phyloP scores from a whole-genome alignment of 2,888 invertebrate genomes.

The Melolontha melolontha region DNA sequence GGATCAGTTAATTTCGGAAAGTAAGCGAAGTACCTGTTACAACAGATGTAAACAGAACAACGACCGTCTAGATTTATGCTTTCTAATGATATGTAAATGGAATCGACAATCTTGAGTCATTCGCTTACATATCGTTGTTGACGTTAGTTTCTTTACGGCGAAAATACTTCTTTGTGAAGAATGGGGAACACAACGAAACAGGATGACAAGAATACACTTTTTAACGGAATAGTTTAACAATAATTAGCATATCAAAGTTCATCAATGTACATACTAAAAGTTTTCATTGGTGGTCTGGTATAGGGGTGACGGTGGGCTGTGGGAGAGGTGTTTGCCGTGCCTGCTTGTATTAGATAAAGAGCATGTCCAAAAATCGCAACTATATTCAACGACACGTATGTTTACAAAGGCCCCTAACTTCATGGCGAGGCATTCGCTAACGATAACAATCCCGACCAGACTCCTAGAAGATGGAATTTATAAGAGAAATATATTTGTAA shows the following conservation, averaged over 20 bases:
- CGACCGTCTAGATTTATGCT: slow-evolving; percentile 30
- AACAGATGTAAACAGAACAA: slow-evolving; percentile 8
- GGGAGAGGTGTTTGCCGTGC: slow-evolving; percentile 47
- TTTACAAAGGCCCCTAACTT: slow-evolving; percentile 47
- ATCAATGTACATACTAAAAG: slow-evolving; percentile 6
- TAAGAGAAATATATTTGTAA: slow-evolving; percentile 30
- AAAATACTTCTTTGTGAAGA: slow-evolving; percentile 12
- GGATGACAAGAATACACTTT: slow-evolving; percentile 2
- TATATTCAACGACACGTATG: slow-evolving; percentile 54
- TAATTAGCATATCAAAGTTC: slow-evolving; percentile 40
- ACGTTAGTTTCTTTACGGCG: slow-evolving; percentile 16
- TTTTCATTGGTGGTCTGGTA: slow-evolving; percentile 24
- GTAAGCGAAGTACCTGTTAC: not conserved
- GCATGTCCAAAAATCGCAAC: slow-evolving; percentile 50
- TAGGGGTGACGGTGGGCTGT: slow-evolving; percentile 17
- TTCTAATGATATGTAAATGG: slow-evolving; percentile 41
- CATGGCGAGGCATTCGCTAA: slow-evolving; percentile 42
- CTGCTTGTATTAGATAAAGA: slow-evolving; percentile 53
- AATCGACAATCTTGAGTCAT: slow-evolving; percentile 34
- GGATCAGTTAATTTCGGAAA: too few relatives aligned
- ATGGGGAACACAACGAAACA: not conserved
- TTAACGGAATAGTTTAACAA: slow-evolving; percentile 16
- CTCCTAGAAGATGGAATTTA: slow-evolving; percentile 35
- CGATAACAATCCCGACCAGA: slow-evolving; percentile 39
- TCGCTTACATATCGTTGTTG: slow-evolving; percentile 23